Percentiles rank a stretch among this genome's conserved stretches.
Evolutionary conservation across 2,797 vertebrate species (phyloP).

Genomic region (Halcyon chelicuti): DNA sequence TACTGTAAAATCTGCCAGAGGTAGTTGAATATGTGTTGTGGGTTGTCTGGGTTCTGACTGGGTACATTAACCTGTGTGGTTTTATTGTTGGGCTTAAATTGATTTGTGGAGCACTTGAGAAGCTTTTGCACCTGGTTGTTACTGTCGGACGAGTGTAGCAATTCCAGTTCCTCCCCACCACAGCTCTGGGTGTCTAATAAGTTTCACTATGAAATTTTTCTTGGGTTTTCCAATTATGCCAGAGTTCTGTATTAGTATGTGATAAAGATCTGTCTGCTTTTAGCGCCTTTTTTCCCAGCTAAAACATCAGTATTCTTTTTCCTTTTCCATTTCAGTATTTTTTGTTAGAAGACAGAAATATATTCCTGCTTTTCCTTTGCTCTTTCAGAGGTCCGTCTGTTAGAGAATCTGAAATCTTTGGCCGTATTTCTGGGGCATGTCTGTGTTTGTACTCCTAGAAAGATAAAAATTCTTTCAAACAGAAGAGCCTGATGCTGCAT

Average conservation of each 20-base stretch:
- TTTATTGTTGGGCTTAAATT: neutral
- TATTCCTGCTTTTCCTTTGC: neutral
- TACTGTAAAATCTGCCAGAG: neutral
- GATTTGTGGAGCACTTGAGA: neutral
- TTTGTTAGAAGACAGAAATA: neutral
- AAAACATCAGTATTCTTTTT: neutral
- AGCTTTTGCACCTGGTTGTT: slow-evolving; percentile 5
- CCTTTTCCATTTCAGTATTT: neutral
- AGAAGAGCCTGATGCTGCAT: neutral
- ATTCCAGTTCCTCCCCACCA: neutral
- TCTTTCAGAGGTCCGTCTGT: neutral
- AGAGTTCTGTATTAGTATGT: neutral
- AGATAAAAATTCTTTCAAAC: neutral
- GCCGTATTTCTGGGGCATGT: neutral
- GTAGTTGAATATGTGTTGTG: neutral
- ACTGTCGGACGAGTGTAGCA: neutral
- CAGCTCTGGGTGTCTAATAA: slow-evolving; percentile 14
- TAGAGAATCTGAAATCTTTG: neutral
- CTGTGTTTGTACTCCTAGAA: neutral
- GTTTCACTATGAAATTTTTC: neutral
- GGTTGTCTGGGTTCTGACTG: neutral
- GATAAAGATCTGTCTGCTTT: slow-evolving; percentile 2
- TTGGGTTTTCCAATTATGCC: neutral
- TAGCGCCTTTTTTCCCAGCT: neutral
- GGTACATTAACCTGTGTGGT: neutral